These are phyloP conservation scores for Varroa destructor DNA, from an alignment of 1,140 invertebrate species.

Conservation along the genomic window DNA sequence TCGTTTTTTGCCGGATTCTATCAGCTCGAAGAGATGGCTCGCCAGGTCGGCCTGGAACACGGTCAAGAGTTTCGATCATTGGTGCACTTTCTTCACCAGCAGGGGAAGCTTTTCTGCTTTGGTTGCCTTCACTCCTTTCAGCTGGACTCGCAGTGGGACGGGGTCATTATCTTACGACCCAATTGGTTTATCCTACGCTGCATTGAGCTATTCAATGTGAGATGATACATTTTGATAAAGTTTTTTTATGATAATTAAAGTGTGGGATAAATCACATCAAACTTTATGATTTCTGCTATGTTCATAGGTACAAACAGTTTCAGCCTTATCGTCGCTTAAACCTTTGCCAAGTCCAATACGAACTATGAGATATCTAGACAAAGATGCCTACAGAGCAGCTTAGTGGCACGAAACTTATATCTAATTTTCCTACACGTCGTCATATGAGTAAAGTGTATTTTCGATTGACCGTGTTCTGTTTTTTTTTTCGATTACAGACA, in stretches of 20 bases:
- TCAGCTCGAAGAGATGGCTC: conserved; percentile 39
- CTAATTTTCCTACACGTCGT: too few relatives aligned
- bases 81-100: conserved; percentile 43
- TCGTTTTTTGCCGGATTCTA: conserved; percentile 23
- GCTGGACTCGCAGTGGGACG: conserved; percentile 26
- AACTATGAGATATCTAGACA: too few relatives aligned
- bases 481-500: neutral
- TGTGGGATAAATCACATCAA: neutral
- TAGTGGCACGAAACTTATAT: too few relatives aligned
- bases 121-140: conserved; percentile 24
- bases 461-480: neutral
- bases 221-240: neutral
- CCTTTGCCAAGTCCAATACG: too few relatives aligned
- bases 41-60: conserved; percentile 38
- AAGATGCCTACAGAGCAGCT: too few relatives aligned
- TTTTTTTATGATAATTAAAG: neutral
- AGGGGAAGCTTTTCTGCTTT: conserved; percentile 34
- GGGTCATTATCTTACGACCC: conserved; percentile 35
- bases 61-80: conserved; percentile 40
- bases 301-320: neutral
- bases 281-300: neutral
- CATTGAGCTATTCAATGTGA: conserved; percentile 32
- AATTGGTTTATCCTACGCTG: conserved; percentile 36
- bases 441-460: neutral
- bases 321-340: too few relatives aligned